Evolutionary conservation across 2,113 vertebrate species (phyloP).

Genomic region (Seriola aureovittata): DNA sequence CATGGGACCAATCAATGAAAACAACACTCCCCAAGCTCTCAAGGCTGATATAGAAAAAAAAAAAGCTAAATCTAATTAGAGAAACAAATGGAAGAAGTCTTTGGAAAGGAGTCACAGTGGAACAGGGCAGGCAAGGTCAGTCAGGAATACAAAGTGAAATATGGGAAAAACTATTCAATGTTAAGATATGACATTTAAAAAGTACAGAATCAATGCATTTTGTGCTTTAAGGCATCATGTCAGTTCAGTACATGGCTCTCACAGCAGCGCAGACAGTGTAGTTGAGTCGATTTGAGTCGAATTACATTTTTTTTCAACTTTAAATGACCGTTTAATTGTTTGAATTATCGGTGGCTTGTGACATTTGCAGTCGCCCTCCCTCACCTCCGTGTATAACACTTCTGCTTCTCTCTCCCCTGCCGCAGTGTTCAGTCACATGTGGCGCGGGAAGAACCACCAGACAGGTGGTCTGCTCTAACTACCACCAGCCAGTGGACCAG

Average conservation of each 20-base stretch:
- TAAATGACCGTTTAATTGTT: neutral
- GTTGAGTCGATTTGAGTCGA: neutral
- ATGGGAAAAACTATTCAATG: neutral
- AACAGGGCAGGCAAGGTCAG: neutral
- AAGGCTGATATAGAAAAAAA: slow-evolving; percentile 14
- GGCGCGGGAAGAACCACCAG: slow-evolving; percentile 87
- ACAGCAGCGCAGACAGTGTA: neutral
- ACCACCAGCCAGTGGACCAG: slow-evolving; percentile 89
- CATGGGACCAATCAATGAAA: slow-evolving; percentile 28
- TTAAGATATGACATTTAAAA: neutral
- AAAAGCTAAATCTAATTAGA: neutral
- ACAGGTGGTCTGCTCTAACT: slow-evolving; percentile 91
- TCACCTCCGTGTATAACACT: neutral
- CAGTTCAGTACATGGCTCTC: neutral
- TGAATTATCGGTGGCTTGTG: neutral
- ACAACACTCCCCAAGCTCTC: neutral
- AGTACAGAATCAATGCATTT: neutral
- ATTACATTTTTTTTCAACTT: neutral
- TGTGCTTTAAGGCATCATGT: neutral
- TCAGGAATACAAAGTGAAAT: slow-evolving; percentile 1
- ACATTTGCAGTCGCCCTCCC: neutral
- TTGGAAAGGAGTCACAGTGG: neutral
- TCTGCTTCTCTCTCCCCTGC: slow-evolving; percentile 30
- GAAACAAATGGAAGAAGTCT: neutral
- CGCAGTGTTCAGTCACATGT: slow-evolving; percentile 94